These are phyloP conservation scores for Himantopus leucocephalus DNA, from an alignment of 2,113 vertebrate species.

Conservation along the genomic window DNA sequence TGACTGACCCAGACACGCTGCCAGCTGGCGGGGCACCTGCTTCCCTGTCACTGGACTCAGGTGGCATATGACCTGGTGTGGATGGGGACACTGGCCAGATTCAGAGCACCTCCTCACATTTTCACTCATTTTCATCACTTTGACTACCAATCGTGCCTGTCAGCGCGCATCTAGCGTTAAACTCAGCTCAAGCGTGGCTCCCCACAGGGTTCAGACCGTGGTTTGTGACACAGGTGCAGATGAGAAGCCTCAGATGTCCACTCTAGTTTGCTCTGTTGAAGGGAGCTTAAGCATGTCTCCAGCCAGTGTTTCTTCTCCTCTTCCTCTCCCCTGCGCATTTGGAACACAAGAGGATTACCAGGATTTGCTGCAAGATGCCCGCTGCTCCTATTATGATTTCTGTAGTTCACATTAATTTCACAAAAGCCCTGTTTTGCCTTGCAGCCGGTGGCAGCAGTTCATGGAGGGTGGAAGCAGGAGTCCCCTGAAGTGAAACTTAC, in stretches of 20 bases:
- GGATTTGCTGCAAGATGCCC: not conserved
- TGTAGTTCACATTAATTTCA: not conserved
- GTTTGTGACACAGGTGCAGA: not conserved
- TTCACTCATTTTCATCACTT: not conserved
- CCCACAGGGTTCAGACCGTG: rapidly evolving
- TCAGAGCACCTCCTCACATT: not conserved
- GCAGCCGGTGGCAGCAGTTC: not conserved
- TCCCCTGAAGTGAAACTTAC: not conserved
- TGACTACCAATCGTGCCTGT: not conserved
- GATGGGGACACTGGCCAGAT: not conserved
- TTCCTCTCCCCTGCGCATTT: not conserved
- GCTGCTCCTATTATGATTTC: not conserved
- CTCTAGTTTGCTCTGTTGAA: not conserved
- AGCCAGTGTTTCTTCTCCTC: rapidly evolving
- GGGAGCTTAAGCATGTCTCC: not conserved
- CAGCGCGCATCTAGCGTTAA: not conserved
- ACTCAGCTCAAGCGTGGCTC: not conserved
- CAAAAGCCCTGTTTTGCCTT: not conserved
- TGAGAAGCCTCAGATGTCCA: not conserved
- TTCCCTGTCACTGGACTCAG: not conserved
- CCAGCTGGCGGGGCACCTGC: not conserved
- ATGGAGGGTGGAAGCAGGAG: not conserved
- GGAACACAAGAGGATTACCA: not conserved
- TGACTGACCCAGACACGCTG: not conserved
- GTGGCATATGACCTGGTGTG: not conserved